Evolutionary conservation across 2,113 vertebrate genomes (phyloP).

Genomic region (Trematomus loennbergii): DNA sequence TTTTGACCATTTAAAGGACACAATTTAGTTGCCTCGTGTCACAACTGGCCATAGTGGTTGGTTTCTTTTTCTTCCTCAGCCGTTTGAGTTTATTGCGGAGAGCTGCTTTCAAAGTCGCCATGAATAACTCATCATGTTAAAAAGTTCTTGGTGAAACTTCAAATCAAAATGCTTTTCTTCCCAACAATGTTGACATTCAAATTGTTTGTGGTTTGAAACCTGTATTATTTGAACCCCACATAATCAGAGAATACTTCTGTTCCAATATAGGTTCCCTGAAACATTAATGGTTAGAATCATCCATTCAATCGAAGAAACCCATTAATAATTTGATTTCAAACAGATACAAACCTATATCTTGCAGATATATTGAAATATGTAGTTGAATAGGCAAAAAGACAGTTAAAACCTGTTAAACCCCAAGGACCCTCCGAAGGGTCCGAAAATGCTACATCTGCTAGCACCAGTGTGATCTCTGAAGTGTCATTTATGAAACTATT

Average conservation of each 20-base stretch:
- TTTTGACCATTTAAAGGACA: conserved; percentile 72
- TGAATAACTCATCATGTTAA: conserved; percentile 22
- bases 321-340: background rate
- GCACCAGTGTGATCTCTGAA: no score
- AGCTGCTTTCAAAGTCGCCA: conserved; percentile 36
- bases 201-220: background rate
- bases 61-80: conserved; percentile 4
- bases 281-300: background rate
- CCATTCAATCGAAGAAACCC: no score
- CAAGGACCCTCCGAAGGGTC: no score
- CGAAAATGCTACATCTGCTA: no score
- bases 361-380: background rate
- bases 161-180: background rate
- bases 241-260: conserved; percentile 1
- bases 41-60: conserved; percentile 31
- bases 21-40: conserved; percentile 57
- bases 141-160: background rate
- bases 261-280: background rate
- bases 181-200: background rate
- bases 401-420: no score
- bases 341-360: background rate
- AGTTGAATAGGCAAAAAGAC: background rate
- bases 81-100: conserved; percentile 17
- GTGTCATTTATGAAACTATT: no score
- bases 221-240: background rate